A percentile compares a stretch with the other conserved stretches of the same genome.
These are phyloP conservation scores for Onchidella celtica DNA, from an alignment of 2,888 invertebrate genomes.

Conservation along the genomic window DNA sequence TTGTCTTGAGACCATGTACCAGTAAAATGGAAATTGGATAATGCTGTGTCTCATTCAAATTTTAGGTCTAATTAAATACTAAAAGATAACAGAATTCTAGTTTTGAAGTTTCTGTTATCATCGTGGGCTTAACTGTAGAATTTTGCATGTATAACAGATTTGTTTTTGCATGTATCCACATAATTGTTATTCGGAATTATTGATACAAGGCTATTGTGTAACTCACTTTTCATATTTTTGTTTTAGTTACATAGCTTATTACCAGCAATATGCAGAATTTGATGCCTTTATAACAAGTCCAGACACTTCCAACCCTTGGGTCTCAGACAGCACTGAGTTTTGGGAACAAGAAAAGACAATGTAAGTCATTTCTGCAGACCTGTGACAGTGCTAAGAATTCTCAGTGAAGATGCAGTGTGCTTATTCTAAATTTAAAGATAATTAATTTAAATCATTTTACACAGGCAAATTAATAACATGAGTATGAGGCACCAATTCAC, in stretches of 20 bases:
- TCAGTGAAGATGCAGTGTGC: background rate
- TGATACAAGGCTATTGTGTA: too few species aligned
- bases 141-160: too few species aligned
- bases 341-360: conserved; percentile 98
- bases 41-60: too few species aligned
- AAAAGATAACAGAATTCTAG: too few species aligned
- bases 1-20: too few species aligned
- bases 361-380: conserved; percentile 81
- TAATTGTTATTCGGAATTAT: too few species aligned
- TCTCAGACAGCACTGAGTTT: conserved; percentile 95
- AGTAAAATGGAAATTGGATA: too few species aligned
- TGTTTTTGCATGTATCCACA: too few species aligned
- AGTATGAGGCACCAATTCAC: too few species aligned
- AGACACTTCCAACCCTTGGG: conserved; percentile 98
- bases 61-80: too few species aligned
- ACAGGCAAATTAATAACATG: background rate
- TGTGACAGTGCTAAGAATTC: background rate
- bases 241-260: conserved; percentile 87
- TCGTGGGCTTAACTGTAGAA: too few species aligned
- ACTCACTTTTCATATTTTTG: background rate
- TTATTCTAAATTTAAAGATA: background rate
- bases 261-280: conserved; percentile 97
- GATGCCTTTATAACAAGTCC: conserved; percentile 96
- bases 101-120: too few species aligned
- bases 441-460: background rate